These are phyloP conservation scores for Luscinia megarhynchos DNA, from an alignment of 2,797 vertebrate genomes.

Conservation along the genomic window DNA sequence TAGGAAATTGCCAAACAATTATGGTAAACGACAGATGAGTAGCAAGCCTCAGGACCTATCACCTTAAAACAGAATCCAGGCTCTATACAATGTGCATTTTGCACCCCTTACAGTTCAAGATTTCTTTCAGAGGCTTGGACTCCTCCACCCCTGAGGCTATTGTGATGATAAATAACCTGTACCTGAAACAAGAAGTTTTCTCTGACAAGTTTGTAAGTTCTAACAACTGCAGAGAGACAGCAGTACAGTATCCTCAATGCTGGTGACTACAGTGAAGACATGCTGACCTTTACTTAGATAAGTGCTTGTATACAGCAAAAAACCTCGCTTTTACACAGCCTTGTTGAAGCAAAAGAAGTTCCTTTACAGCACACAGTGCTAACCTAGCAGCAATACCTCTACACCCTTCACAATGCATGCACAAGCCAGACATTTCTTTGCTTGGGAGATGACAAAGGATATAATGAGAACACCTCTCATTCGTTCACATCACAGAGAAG, in stretches of 20 bases:
- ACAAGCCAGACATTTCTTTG: background rate
- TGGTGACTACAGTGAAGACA: background rate
- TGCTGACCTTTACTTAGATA: background rate
- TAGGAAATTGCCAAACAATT: background rate
- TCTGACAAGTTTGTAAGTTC: background rate
- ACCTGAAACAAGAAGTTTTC: background rate
- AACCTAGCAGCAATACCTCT: background rate
- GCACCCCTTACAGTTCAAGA: background rate
- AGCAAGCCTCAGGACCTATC: background rate
- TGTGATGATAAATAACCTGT: background rate
- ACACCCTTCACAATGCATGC: background rate
- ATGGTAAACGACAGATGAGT: background rate
- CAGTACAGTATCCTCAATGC: background rate
- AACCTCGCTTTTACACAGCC: background rate
- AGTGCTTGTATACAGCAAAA: background rate
- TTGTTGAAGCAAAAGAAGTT: conserved; percentile 5
- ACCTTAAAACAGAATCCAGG: background rate
- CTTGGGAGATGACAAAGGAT: conserved; percentile 28
- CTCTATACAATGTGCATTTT: background rate
- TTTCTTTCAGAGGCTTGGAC: background rate
- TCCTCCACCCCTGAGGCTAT: background rate
- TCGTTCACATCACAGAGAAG: conserved; percentile 25
- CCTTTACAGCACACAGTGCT: background rate
- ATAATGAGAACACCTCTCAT: background rate
- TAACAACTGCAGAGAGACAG: background rate